phyloP scores from a whole-genome alignment of 2,113 vertebrate genomes.

The Diadophis punctatus region DNA sequence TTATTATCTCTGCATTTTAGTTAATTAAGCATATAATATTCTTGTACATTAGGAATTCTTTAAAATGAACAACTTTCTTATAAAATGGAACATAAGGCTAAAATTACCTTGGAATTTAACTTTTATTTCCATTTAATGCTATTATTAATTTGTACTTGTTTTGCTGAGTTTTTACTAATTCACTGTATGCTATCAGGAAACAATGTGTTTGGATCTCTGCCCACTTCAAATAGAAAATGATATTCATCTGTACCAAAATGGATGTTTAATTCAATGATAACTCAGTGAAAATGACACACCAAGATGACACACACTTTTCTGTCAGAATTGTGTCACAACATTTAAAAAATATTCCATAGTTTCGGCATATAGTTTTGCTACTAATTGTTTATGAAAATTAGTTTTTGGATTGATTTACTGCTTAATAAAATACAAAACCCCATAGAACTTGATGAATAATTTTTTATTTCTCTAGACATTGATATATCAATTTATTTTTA shows the following conservation, averaged over 20 bases:
- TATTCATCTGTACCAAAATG: neutral
- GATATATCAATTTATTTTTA: neutral
- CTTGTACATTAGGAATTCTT: conserved; percentile 40
- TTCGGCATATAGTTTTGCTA: neutral
- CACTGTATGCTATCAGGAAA: neutral
- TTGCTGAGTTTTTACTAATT: conserved; percentile 21
- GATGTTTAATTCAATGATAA: neutral
- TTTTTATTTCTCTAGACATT: neutral
- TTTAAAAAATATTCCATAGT: neutral
- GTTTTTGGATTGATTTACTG: neutral
- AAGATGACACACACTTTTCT: neutral
- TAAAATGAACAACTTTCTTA: conserved; percentile 47
- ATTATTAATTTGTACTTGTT: conserved; percentile 40
- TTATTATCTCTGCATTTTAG: conserved; percentile 48
- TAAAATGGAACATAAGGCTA: conserved; percentile 27
- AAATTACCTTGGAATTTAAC: conserved; percentile 54
- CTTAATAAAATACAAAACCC: neutral
- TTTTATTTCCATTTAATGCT: conserved; percentile 45
- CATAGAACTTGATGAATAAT: neutral
- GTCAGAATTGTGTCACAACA: neutral
- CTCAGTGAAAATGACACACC: neutral
- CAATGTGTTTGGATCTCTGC: conserved; percentile 25
- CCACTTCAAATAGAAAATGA: neutral
- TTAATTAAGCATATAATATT: conserved; percentile 56
- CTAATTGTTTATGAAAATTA: neutral